Base-by-base conservation (phyloP, 2,888 invertebrate species). In the Drosophila putrida region DNA sequence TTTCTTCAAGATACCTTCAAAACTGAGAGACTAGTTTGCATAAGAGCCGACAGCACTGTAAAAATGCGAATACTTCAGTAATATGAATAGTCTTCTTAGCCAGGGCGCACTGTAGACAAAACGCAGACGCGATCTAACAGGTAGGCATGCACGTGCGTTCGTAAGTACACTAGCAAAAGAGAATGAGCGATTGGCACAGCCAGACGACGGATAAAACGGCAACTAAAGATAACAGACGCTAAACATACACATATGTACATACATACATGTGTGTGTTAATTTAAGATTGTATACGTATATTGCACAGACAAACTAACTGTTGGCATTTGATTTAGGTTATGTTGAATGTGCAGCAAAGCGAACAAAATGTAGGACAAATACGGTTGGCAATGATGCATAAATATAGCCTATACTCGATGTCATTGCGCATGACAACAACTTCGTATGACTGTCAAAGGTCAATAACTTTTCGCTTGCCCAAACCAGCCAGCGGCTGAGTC, bases 381-480 rank as follows among this genome's bases (percentile, higher is more conserved):
- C 49, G 11, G 31, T 10, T 25, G 27, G 39, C 53, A 50, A 43
- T 33, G 39, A 59, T 31, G 53, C 38, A 59, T 70, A 70, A 66
- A 39, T 54, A 31, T 54, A 63, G 49, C 62, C 67, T 36, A 36
- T 44, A 31, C 44, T 20, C 43, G 9, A 41, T 27, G 27, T 35
- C 50, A 75, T 11, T 73, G 82, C 82, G 82, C 82, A 82, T 72
- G 88, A 63, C 71, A 57, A 59, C 10, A 50, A 59, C 4, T 43
- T 49, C 13, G 5, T 49, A 62, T 64, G 73, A 67, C 64, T 68
- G 82, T 69, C 82, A 85, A 82, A 85, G 82, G 82, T 82, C 82
- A 82, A 88, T 79, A 79, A 74, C 82, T 73, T 65, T 43, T 63
- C 15, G 11, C 20, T 64, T 76, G 67, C 61, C 39, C 57, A 65